phyloP scores from a whole-genome alignment of 2,888 invertebrate species.

The Trissolcus japonicus region DNA sequence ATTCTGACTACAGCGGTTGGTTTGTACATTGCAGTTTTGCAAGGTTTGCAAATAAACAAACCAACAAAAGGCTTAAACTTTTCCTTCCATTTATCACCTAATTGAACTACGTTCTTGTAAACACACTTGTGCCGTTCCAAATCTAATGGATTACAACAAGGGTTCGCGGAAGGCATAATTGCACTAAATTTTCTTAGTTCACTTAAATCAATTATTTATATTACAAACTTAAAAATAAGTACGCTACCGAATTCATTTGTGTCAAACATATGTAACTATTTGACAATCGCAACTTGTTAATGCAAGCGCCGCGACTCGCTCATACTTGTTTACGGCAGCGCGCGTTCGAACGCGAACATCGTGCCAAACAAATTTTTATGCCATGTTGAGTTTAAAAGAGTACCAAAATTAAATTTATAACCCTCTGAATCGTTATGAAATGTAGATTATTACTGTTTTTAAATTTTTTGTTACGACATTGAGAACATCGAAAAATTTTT shows the following conservation, averaged over 20 bases:
- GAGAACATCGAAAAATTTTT: constrained; percentile 10
- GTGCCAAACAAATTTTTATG: constrained; percentile 22
- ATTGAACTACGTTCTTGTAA: constrained; percentile 18
- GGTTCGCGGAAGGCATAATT: constrained; percentile 25
- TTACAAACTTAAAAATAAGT: constrained; percentile 3
- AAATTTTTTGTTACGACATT: constrained; percentile 13
- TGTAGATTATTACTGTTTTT: constrained; percentile 20
- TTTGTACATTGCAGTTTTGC: constrained; percentile 28
- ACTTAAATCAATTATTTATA: constrained; percentile 5
- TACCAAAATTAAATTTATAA: constrained; percentile 23
- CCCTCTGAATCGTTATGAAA: constrained; percentile 15
- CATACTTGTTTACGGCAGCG: constrained; percentile 13
- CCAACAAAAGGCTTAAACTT: constrained; percentile 28
- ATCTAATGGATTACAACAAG: constrained; percentile 28
- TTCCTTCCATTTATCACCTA: constrained; percentile 22
- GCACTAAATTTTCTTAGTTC: constrained; percentile 1
- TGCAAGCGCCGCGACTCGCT: constrained; percentile 17
- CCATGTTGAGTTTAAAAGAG: too few relatives aligned
- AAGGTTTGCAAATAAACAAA: constrained; percentile 29
- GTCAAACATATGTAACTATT: constrained; percentile 1
- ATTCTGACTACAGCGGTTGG: constrained; percentile 13
- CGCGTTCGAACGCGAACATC: constrained; percentile 13
- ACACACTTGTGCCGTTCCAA: constrained; percentile 25
- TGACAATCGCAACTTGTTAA: constrained; percentile 10
- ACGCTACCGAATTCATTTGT: not conserved